phyloP scores from a whole-genome alignment of 2,113 vertebrate species.

The Albula glossodonta region DNA sequence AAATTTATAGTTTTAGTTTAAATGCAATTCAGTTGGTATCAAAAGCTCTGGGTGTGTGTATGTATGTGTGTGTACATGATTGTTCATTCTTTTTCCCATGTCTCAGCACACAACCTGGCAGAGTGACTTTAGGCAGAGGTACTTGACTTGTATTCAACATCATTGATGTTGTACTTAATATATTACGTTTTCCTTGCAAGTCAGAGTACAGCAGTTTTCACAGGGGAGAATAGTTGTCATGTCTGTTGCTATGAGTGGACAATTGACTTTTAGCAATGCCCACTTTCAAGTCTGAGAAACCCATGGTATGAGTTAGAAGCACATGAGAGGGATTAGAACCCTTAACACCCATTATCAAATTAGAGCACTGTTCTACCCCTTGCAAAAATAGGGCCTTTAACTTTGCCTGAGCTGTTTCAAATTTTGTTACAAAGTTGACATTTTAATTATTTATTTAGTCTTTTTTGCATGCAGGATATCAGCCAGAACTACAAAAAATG shows the following conservation, averaged over 20 bases:
- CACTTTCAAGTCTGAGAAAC: neutral
- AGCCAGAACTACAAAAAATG: neutral
- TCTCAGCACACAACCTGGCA: neutral
- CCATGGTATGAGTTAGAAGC: slow-evolving; percentile 5
- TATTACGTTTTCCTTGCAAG: no score
- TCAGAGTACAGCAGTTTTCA: neutral
- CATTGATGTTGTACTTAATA: neutral
- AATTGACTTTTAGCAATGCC: slow-evolving; percentile 3
- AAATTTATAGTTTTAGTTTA: no score
- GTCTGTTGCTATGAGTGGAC: neutral
- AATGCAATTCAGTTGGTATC: no score
- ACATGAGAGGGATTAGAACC: slow-evolving; percentile 14
- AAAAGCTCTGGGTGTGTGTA: no score
- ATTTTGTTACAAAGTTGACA: neutral
- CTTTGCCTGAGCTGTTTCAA: neutral
- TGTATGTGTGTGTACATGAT: no score
- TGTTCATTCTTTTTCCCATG: no score
- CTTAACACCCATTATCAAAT: slow-evolving; percentile 20
- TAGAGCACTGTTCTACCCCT: neutral
- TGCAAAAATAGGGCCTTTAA: slow-evolving; percentile 8
- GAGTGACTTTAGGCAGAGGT: neutral
- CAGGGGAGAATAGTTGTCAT: neutral
- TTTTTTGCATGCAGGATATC: neutral
- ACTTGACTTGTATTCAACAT: neutral
- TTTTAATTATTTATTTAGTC: neutral